phyloP scores from a whole-genome alignment of 2,113 vertebrate species.

The Emydocephalus ijimae region DNA sequence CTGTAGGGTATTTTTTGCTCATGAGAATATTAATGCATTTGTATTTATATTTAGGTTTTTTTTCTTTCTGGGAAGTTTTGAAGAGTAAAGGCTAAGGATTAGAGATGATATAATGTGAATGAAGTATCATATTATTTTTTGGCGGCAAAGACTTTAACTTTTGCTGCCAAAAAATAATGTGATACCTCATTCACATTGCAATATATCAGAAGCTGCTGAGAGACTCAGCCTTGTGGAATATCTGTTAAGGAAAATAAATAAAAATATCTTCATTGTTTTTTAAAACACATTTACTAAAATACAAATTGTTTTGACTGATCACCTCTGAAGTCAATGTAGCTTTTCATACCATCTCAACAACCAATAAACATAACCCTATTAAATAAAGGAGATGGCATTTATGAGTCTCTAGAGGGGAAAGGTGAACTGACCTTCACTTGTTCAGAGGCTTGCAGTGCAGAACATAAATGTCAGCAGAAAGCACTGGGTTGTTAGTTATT shows the following conservation, averaged over 20 bases:
- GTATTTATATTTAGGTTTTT: neutral
- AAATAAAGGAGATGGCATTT: neutral
- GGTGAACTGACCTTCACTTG: neutral
- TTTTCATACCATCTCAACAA: neutral
- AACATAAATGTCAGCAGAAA: neutral
- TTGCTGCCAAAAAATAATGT: neutral
- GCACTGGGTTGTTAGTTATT: neutral
- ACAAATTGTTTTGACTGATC: neutral
- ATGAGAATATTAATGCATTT: neutral
- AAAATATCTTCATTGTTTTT: neutral
- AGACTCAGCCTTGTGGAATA: neutral
- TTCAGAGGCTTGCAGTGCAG: neutral
- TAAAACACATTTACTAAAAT: neutral
- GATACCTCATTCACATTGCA: neutral
- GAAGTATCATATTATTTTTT: neutral
- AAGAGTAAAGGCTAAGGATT: neutral
- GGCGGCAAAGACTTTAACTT: no score
- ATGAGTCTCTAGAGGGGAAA: neutral
- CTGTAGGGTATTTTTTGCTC: neutral
- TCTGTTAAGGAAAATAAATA: neutral
- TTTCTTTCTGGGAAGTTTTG: neutral
- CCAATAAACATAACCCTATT: neutral
- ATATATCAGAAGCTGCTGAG: neutral
- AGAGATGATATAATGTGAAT: neutral
- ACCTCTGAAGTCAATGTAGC: neutral